phyloP scores from a whole-genome alignment of 2,113 vertebrate genomes.

The Cyprinodon tularosa region DNA sequence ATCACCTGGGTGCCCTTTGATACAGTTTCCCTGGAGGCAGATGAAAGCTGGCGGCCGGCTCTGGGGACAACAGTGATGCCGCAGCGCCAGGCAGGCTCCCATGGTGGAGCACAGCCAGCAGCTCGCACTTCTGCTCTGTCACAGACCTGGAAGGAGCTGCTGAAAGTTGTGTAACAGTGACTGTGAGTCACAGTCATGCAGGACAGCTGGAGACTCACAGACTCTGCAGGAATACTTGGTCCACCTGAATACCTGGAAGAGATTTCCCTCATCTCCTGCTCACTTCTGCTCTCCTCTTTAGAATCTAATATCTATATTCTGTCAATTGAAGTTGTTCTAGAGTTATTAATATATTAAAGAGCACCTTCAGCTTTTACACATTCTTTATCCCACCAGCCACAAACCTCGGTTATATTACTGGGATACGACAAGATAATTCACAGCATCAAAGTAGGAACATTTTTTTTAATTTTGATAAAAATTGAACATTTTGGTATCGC shows the following conservation, averaged over 20 bases:
- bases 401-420: no score
- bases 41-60: constrained; percentile 66
- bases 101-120: constrained; percentile 50
- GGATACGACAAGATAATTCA: no score
- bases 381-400: no score
- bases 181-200: constrained; percentile 15
- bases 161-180: constrained; percentile 47
- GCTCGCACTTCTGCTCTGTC: constrained; percentile 40
- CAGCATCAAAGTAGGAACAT: no score
- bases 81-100: not conserved
- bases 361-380: no score
- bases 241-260: constrained; percentile 30
- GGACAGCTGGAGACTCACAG: not conserved
- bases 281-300: not conserved
- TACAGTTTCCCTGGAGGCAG: constrained; percentile 59
- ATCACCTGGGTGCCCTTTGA: constrained; percentile 75
- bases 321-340: no score
- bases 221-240: constrained; percentile 15
- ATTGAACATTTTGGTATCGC: no score
- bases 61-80: not conserved
- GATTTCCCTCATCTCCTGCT: constrained; percentile 50
- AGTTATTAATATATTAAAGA: no score
- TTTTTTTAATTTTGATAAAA: no score
- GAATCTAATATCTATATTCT: no score
- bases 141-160: constrained; percentile 26